Evolutionary conservation across 1,140 invertebrate species (phyloP), one percentile per base, ranked within the genome.

Genomic region (Episyrphus balteatus): DNA sequence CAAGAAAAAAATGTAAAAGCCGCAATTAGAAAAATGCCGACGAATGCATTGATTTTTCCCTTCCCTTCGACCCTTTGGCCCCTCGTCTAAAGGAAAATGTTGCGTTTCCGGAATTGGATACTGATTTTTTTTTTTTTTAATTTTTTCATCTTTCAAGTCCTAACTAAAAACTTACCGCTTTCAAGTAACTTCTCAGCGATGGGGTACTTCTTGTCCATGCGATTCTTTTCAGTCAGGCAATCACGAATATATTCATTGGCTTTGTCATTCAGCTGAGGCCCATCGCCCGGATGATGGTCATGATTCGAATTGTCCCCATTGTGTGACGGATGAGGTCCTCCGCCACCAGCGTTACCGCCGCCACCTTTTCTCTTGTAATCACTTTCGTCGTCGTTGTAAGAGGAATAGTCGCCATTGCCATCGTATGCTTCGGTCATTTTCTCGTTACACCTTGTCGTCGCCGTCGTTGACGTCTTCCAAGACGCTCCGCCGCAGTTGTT

Each of bases 221-320:
- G 77, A 46, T 82, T 74, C 65, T 86, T 86, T 58, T 88, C 86
- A 38, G 79, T 77, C 36, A 88, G 62, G 14, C 87, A 70, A 55
- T 87, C 83, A 9, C 79, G 70, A 52, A 87, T 79, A 56, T 87
- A 87, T 69, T 87, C 83, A 37, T 75, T 81, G 56, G 80, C 80
- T 70, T 85, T 86, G 53, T 83, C 78, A 57, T 74, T 73, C 43
- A 73, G 51, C 58, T 62, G 63, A 31, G 37, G 36, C 12, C 38
- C 41, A 38, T 47, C 70, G 66, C 11, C 66, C 54, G 26, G 68
- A 46, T 75, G 74, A 58, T 70, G 71, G 61, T 77, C 75, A 69
- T 75, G 69, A 42, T 46, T 54, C 12, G 49, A 53, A 33, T 49
- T 58, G 45, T 65, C 62, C 36, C 61, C 63, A 36, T 66, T 66